Base-by-base conservation (phyloP, 2,888 invertebrate genomes). In the Tethea ocularis region DNA sequence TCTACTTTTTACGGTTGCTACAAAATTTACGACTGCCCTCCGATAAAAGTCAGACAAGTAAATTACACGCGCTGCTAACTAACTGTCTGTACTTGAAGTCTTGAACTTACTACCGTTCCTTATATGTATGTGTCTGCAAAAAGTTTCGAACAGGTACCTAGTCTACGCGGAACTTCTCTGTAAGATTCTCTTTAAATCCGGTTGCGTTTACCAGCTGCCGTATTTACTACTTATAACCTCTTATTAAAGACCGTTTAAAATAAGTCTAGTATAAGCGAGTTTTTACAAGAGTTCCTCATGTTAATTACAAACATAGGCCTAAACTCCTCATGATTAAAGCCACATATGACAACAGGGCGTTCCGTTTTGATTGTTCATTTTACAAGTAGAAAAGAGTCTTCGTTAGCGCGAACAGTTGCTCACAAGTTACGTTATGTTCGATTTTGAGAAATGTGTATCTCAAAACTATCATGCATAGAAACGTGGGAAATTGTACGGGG, bases 11-110 rank as follows among this genome's bases (percentile, higher is more conserved):
- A 54, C 36, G 22, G 10, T 46, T 20, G 17, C 41, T 46, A 46
- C 46, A 46, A 46, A 46, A 54, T 54, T 54, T 54, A 54, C 22
- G 36, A 54, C 36, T 11, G 22, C 54, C 54, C 20, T 20, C 24
- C 54, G 33, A 53, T 53, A 33, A 53, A 53, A 53, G 53, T 53
- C 29, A 10, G 33, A 33, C 11, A 20, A 11, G 26, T 52, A 52
- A 26, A 52, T 24, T 17, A 20, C 46, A 20, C 46, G 7, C 54
- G 22, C 6, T 22, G 22, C 36, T 33, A 22, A 22, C 36, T 33
- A 22, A 22, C 20, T 54, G 36, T 20, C 13, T 36, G 20, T 53
- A 29, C 17, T 29, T 3, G 53, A 36, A 8, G 41, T 41, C 20
- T 33, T 11, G 54, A 38, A 54, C 20, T 33, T 54, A 54, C 46